A percentile compares a stretch with the other conserved stretches of the same genome.
These are phyloP conservation scores for Lasioglossum malachurum DNA, from an alignment of 2,888 invertebrate species.

Conservation along the genomic window DNA sequence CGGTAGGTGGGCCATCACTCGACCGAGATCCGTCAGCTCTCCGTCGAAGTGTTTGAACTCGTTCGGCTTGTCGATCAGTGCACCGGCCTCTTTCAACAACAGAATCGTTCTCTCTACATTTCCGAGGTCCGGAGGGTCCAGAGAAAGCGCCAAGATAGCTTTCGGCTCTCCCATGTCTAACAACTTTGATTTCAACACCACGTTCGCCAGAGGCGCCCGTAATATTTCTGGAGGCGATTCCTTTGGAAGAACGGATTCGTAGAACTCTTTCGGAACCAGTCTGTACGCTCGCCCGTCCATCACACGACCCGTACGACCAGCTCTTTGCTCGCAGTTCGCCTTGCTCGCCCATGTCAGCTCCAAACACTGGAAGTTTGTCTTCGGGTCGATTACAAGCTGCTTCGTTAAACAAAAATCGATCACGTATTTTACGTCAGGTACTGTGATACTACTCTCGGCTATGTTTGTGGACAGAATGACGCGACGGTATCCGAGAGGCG, in stretches of 20 bases:
- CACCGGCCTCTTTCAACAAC: slow-evolving; percentile 95
- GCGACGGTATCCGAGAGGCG: slow-evolving; percentile 90
- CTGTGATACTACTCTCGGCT: slow-evolving; percentile 96
- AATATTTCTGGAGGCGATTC: slow-evolving; percentile 91
- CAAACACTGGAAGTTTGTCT: slow-evolving; percentile 92
- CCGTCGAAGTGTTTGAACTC: slow-evolving; percentile 89
- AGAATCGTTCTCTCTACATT: slow-evolving; percentile 93
- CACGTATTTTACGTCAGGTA: slow-evolving; percentile 95
- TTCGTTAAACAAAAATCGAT: slow-evolving; percentile 98
- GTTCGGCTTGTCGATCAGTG: slow-evolving; percentile 87
- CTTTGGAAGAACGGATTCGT: slow-evolving; percentile 85
- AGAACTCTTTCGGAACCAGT: slow-evolving; percentile 89
- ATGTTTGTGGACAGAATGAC: slow-evolving; percentile 96
- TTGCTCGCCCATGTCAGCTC: slow-evolving; percentile 95
- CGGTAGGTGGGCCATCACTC: slow-evolving; percentile 93
- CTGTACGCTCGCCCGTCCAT: slow-evolving; percentile 94
- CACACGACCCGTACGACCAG: slow-evolving; percentile 96
- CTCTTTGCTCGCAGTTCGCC: slow-evolving; percentile 94
- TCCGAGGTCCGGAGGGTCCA: slow-evolving; percentile 94
- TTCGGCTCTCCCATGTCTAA: slow-evolving; percentile 93
- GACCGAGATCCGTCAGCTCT: slow-evolving; percentile 94
- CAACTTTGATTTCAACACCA: slow-evolving; percentile 93
- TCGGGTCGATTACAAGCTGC: slow-evolving; percentile 90
- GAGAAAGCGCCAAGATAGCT: slow-evolving; percentile 92
- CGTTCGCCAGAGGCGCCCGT: slow-evolving; percentile 92